A percentile compares a stretch with the other conserved stretches of the same genome.
phyloP scores from a whole-genome alignment of 1,140 invertebrate genomes.

The Drosophila pectinifera region DNA sequence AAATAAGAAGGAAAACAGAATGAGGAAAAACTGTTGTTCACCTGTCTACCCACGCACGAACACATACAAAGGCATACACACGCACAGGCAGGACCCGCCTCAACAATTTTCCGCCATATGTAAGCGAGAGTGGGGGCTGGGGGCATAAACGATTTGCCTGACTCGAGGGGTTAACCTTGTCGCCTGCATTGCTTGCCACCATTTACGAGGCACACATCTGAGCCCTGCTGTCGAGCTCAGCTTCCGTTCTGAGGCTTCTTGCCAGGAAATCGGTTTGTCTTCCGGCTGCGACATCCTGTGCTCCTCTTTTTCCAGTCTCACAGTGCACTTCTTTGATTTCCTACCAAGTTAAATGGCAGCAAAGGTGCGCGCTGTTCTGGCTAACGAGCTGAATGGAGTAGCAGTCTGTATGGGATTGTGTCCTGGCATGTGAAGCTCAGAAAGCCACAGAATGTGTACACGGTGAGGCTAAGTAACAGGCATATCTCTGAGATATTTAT shows the following conservation, averaged over 20 bases:
- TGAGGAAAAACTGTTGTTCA: conserved; percentile 64
- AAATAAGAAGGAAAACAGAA: conserved; percentile 44
- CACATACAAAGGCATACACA: conserved; percentile 4
- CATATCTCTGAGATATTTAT: conserved; percentile 11
- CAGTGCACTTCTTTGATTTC: conserved; percentile 55
- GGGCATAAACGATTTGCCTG: conserved; percentile 65
- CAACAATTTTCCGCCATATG: conserved; percentile 42
- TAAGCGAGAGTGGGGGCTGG: not conserved
- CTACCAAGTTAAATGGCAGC: conserved; percentile 2
- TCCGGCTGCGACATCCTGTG: conserved; percentile 56
- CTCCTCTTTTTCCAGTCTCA: conserved; percentile 41
- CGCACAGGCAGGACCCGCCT: conserved; percentile 45
- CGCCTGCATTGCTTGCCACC: conserved; percentile 43
- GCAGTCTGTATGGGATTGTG: conserved; percentile 9
- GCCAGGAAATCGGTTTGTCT: conserved; percentile 76
- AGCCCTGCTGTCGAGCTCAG: conserved; percentile 37
- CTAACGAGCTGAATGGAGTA: conserved; percentile 44
- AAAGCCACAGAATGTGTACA: not conserved
- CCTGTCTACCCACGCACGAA: conserved; percentile 59
- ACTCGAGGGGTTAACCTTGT: conserved; percentile 64
- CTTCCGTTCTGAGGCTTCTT: conserved; percentile 55
- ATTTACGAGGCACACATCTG: conserved; percentile 11
- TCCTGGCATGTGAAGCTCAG: conserved; percentile 12
- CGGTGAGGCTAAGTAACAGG: not conserved
- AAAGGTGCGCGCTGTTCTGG: conserved; percentile 18